Evolutionary conservation across 2,113 vertebrate genomes (phyloP).

Genomic region (Myotis brandtii): DNA sequence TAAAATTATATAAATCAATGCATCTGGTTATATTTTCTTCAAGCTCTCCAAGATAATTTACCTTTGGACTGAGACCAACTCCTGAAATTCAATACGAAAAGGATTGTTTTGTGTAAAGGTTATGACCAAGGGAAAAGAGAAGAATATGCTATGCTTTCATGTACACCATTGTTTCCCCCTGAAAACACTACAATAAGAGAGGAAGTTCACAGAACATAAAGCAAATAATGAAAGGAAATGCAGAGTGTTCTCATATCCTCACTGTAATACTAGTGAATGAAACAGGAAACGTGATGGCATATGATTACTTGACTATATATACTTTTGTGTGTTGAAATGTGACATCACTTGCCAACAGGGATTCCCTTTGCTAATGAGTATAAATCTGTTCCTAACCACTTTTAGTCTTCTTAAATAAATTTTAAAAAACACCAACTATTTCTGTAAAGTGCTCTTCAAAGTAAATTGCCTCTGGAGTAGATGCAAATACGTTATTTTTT

Average conservation of each 20-base stretch:
- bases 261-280: not conserved
- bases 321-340: not conserved
- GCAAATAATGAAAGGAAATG: slow-evolving; percentile 60
- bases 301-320: not conserved
- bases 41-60: slow-evolving; percentile 55
- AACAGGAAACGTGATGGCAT: not conserved
- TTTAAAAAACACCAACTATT: not conserved
- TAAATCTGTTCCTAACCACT: not conserved
- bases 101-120: slow-evolving; percentile 6
- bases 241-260: not conserved
- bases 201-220: slow-evolving; percentile 57
- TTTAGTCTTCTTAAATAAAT: not conserved
- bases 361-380: not conserved
- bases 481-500: not conserved
- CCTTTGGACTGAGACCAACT: slow-evolving; percentile 39
- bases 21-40: slow-evolving; percentile 57
- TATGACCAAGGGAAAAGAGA: not conserved
- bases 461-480: not conserved
- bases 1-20: slow-evolving; percentile 12
- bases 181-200: not conserved
- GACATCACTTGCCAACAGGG: slow-evolving; percentile 21
- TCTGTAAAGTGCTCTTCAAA: not conserved
- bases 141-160: not conserved
- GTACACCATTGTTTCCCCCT: slow-evolving; percentile 2
- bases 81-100: slow-evolving; percentile 47